These are phyloP conservation scores for Andinoacara biseriatus DNA, from an alignment of 2,113 vertebrate species.

Conservation along the genomic window DNA sequence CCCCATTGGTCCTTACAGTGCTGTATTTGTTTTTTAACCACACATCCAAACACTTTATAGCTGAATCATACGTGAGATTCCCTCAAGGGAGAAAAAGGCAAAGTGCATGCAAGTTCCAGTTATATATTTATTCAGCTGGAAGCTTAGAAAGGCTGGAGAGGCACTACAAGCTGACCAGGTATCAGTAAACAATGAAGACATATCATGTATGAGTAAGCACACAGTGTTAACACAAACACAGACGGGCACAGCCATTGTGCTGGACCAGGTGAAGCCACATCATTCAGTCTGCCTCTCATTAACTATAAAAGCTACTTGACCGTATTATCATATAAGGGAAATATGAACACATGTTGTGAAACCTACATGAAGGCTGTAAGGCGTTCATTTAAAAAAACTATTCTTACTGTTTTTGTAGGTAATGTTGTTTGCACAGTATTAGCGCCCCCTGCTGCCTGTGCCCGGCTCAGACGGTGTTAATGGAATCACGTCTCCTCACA, in stretches of 20 bases:
- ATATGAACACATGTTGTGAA: not conserved
- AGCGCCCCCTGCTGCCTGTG: slow-evolving; percentile 40
- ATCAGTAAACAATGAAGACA: slow-evolving; percentile 60
- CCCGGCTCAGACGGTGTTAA: not conserved
- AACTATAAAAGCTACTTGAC: slow-evolving; percentile 5
- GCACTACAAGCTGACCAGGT: slow-evolving; percentile 38
- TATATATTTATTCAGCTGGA: slow-evolving; percentile 77
- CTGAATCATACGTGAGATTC: slow-evolving; percentile 20
- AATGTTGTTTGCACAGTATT: not conserved
- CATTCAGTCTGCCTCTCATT: not conserved
- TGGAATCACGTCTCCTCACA: slow-evolving; percentile 40
- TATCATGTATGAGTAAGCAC: slow-evolving; percentile 38
- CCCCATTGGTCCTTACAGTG: not conserved
- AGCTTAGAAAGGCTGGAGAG: slow-evolving; percentile 46
- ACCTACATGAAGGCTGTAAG: not conserved
- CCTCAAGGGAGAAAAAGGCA: slow-evolving; percentile 4
- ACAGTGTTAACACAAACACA: slow-evolving; percentile 50
- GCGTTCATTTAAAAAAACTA: not conserved
- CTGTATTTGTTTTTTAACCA: slow-evolving; percentile 26
- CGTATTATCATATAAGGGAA: not conserved
- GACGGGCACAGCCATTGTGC: slow-evolving; percentile 31
- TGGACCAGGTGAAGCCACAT: slow-evolving; percentile 3
- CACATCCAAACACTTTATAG: slow-evolving; percentile 32
- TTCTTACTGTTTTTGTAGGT: not conserved
- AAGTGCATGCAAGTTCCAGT: slow-evolving; percentile 45